Percentiles rank a stretch among this genome's conserved stretches.
Conservation (phyloP, 2,797 vertebrate species). For the Alca torda region DNA sequence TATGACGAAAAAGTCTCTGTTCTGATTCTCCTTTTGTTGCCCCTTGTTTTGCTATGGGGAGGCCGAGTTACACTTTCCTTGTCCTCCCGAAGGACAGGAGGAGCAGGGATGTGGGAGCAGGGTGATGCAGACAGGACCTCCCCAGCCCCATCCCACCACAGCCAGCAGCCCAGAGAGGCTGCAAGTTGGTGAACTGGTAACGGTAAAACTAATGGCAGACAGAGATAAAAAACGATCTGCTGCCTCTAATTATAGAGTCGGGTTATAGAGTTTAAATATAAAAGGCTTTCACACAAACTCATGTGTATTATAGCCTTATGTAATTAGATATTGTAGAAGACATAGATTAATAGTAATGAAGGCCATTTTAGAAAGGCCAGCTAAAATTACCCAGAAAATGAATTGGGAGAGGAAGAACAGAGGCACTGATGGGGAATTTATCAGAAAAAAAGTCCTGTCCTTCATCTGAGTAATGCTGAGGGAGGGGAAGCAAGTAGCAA, state of each 20-base stretch:
- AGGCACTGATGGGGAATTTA: neutral
- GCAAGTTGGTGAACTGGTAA: neutral
- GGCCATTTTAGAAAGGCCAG: constrained; percentile 39
- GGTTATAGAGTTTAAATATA: constrained; percentile 30
- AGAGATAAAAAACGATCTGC: neutral
- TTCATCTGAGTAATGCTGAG: neutral
- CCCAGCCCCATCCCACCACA: rapidly evolving
- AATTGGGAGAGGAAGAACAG: neutral
- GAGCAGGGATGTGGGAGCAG: rapidly evolving
- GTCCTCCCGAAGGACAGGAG: neutral
- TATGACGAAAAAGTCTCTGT: neutral
- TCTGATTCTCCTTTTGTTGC: neutral
- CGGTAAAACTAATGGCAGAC: neutral
- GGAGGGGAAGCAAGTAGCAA: neutral
- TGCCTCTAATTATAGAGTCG: neutral
- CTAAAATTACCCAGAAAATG: constrained; percentile 45
- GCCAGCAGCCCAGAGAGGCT: neutral
- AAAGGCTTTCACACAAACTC: constrained; percentile 35
- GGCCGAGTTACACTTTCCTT: neutral
- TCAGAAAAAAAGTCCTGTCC: neutral
- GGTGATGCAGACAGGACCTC: neutral
- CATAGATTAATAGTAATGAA: constrained; percentile 46
- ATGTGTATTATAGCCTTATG: neutral
- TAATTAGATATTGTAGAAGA: constrained; percentile 28
- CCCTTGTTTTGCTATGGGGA: neutral